phyloP scores from a whole-genome alignment of 2,888 invertebrate species.

The Drosophila cognata region DNA sequence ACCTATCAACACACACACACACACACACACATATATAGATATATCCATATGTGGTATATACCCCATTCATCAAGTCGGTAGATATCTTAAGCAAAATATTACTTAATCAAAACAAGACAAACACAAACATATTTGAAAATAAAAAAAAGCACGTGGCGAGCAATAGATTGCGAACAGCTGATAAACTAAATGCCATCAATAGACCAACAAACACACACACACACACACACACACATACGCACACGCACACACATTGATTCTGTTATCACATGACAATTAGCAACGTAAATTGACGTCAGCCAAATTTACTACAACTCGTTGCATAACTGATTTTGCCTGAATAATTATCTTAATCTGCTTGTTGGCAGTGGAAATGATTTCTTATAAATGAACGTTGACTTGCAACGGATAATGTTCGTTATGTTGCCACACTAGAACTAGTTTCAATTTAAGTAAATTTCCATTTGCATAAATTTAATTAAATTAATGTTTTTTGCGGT shows the following conservation, averaged over 20 bases:
- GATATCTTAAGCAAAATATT: neutral
- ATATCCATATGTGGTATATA: neutral
- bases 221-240: slow-evolving; percentile 2
- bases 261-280: slow-evolving; percentile 51
- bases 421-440: neutral
- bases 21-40: neutral
- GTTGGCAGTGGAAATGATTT: neutral
- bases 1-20: neutral
- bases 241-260: slow-evolving; percentile 9
- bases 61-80: neutral
- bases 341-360: neutral
- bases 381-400: neutral
- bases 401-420: neutral
- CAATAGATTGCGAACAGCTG: slow-evolving; percentile 28
- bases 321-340: neutral
- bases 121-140: slow-evolving; percentile 13
- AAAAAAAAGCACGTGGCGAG: slow-evolving; percentile 50
- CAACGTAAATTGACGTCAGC: slow-evolving; percentile 55
- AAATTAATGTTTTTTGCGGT: neutral
- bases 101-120: neutral
- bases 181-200: slow-evolving; percentile 29
- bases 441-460: neutral
- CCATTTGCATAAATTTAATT: neutral
- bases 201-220: slow-evolving; percentile 10
- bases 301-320: slow-evolving; percentile 30